Base-by-base conservation (phyloP, 2,113 vertebrate genomes). In the Campylomormyrus tamandua region DNA sequence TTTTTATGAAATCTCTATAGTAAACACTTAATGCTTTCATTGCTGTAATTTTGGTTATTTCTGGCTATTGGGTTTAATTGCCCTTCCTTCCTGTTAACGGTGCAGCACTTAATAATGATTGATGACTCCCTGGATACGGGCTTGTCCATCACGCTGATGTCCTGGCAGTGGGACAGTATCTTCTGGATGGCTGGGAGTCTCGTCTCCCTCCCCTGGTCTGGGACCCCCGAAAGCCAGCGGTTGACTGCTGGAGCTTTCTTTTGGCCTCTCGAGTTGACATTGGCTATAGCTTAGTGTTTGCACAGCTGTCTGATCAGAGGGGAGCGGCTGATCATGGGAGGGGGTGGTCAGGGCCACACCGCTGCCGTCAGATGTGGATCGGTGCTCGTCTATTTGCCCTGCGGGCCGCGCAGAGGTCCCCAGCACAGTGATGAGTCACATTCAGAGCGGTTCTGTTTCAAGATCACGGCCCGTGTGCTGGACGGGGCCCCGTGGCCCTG, bases 281-380 rank as follows among this genome's bases (percentile, higher is more conserved):
- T 88, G 87, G 87, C 87, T 15, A 11, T 19, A n/a, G 56, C 46
- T 11, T 19, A 24, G 87, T 88, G 56, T 88, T 88, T 88, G 56
- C 39, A 42, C 87, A 88, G 87, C 56, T 88, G 87, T 88, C 10
- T 58, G 53, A 62, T 88, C 53, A 88, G 87, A 66, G 87, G 87
- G 56, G 35, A n/a, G 56, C 17, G 10, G 27, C 56, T 4, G 35
- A 56, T n/a, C 8, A 19, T 42, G 24, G 56, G 42, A 6, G 9
- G 84, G 3, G 84, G 46, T 15, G 53, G 17, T 62, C 15, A 11
- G 53, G 53, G 35, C 17, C 48, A 19, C 2, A 3, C 17, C 13
- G 35, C 15, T 11, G 87, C 35, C 42, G 19, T 50, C 53, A 24
- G 39, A 45, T 24, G 35, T 58, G 48, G 48, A 31, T 21, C 8